These are phyloP conservation scores for Puffinus mauretanicus DNA, from an alignment of 2,113 vertebrate species.

Conservation along the genomic window DNA sequence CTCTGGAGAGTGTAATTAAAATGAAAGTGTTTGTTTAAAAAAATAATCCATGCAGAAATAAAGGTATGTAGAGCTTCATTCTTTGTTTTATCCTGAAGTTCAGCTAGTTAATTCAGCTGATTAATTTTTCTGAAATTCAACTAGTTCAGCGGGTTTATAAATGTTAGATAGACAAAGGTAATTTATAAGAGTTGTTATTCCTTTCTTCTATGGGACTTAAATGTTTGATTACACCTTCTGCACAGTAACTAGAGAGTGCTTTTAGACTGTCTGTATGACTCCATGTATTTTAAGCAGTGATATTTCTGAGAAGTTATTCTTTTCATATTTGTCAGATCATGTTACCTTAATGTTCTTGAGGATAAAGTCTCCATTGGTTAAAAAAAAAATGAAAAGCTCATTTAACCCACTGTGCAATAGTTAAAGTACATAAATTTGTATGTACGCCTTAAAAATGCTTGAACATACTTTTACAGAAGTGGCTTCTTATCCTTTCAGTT, in stretches of 20 bases:
- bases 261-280: background rate
- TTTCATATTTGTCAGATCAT: background rate
- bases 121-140: background rate
- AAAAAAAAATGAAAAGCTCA: background rate
- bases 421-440: background rate
- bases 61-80: background rate
- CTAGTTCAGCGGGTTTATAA: background rate
- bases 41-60: fast-evolving
- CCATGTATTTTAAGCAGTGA: background rate
- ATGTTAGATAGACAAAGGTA: background rate
- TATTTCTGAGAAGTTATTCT: background rate
- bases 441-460: background rate
- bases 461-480: background rate
- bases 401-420: background rate
- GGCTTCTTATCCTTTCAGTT: background rate
- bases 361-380: background rate
- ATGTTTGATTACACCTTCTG: background rate
- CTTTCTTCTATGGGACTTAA: background rate
- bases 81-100: background rate
- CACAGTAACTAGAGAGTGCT: fast-evolving
- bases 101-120: background rate
- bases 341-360: background rate
- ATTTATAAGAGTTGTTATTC: background rate
- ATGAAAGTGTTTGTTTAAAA: background rate
- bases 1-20: background rate